These are phyloP conservation scores for Anolis apletophallus DNA, from an alignment of 2,797 vertebrate species.

Conservation along the genomic window DNA sequence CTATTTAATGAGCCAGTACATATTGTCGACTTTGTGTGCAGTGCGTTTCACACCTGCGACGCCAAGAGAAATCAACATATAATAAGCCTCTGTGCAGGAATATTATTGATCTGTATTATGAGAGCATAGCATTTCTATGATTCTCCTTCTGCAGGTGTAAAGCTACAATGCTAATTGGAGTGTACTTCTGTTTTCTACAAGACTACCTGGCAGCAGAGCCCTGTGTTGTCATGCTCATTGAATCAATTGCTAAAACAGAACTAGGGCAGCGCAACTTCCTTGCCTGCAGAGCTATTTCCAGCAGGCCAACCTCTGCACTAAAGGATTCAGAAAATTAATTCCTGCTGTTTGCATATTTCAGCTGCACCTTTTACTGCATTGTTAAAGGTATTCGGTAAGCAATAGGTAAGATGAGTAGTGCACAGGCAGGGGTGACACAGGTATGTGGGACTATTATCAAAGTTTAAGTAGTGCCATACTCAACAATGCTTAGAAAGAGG, in stretches of 20 bases:
- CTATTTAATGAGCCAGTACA: conserved; percentile 14
- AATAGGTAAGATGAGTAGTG: neutral
- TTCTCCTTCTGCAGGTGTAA: neutral
- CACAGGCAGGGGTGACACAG: neutral
- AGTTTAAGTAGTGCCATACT: neutral
- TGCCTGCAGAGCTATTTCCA: neutral
- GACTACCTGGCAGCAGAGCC: neutral
- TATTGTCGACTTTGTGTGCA: neutral
- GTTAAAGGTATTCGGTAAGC: neutral
- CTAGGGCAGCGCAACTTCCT: neutral
- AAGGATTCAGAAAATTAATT: neutral
- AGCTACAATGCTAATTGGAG: neutral
- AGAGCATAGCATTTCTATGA: neutral
- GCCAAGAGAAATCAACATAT: neutral
- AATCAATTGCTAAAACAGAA: conserved; percentile 1
- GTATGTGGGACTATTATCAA: neutral
- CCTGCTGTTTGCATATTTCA: neutral
- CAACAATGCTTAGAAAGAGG: neutral
- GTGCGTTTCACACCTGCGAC: conserved; percentile 22
- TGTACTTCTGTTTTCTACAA: neutral
- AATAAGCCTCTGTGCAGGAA: neutral
- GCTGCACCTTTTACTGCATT: neutral
- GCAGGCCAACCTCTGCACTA: neutral
- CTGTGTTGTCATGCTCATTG: accelerated
- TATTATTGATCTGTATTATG: neutral